phyloP scores from a whole-genome alignment of 2,888 invertebrate genomes.

The Polylopha cassiicola region DNA sequence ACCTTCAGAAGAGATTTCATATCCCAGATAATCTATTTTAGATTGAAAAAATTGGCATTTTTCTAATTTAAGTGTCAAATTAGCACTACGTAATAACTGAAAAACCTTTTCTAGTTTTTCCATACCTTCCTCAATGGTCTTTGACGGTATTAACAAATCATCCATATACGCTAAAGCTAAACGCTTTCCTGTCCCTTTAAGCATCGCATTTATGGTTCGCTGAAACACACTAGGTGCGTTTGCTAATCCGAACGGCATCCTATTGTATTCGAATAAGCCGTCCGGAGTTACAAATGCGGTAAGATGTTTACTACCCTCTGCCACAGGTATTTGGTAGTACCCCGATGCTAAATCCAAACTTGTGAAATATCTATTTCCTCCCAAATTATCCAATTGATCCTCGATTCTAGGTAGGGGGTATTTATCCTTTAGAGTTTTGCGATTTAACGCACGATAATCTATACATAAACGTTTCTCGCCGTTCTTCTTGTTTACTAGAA shows the following conservation, averaged over 20 bases:
- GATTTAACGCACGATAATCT: conserved; percentile 15
- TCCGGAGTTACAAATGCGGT: conserved; percentile 14
- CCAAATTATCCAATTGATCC: conserved; percentile 8
- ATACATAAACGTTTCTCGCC: conserved; percentile 11
- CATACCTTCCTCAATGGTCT: conserved; percentile 13
- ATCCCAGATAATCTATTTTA: not conserved
- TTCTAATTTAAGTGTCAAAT: conserved; percentile 15
- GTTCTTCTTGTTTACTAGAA: conserved; percentile 13
- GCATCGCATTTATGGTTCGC: conserved; percentile 16
- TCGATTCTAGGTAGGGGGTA: conserved; percentile 13
- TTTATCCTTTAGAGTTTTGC: conserved; percentile 12
- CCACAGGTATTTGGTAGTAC: conserved; percentile 27
- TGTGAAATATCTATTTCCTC: conserved; percentile 13
- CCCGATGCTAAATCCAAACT: conserved; percentile 8
- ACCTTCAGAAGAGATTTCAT: not conserved
- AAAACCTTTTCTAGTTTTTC: conserved; percentile 4
- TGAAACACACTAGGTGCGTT: conserved; percentile 23
- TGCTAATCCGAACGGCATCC: conserved; percentile 18
- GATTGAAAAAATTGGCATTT: conserved; percentile 1
- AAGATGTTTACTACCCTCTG: conserved; percentile 19
- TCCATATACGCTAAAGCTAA: conserved; percentile 19
- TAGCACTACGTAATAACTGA: conserved; percentile 11
- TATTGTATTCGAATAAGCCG: conserved; percentile 11
- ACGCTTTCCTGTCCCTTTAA: not conserved
- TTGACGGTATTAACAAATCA: conserved; percentile 13